Percentiles rank a stretch among this genome's conserved stretches.
These are phyloP conservation scores for Caenorhabditis sp. DNA, from an alignment of 2,888 invertebrate species.

Conservation along the genomic window DNA sequence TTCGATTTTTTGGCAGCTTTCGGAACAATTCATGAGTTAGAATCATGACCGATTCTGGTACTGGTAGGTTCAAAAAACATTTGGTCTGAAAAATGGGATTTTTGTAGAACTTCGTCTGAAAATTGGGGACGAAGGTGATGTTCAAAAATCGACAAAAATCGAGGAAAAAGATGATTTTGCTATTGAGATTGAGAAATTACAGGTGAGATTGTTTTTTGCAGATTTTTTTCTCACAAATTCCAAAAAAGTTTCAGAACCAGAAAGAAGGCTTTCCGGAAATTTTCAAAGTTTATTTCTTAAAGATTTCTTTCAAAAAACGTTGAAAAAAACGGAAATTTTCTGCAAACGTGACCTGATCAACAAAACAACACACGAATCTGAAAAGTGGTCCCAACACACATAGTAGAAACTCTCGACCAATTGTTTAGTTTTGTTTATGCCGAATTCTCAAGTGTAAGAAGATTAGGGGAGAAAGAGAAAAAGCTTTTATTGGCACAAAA, in stretches of 20 bases:
- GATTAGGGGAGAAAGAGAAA: constrained; percentile 26
- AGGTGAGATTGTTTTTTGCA: constrained; percentile 25
- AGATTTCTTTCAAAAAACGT: too few relatives aligned
- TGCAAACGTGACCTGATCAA: too few relatives aligned
- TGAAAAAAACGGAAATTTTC: too few relatives aligned
- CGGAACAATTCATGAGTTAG: background rate
- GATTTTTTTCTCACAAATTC: background rate
- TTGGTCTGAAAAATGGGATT: constrained; percentile 9
- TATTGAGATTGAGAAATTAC: constrained; percentile 36
- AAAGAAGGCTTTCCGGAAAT: background rate
- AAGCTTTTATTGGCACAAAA: constrained; percentile 1
- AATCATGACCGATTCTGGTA: too few relatives aligned
- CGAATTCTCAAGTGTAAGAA: constrained; percentile 11
- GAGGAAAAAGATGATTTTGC: constrained; percentile 38
- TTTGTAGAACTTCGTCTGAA: constrained; percentile 15
- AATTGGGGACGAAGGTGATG: constrained; percentile 12
- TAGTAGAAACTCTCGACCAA: too few relatives aligned
- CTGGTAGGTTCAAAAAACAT: constrained; percentile 3
- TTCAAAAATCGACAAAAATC: background rate
- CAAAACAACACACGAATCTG: too few relatives aligned
- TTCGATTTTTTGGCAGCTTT: constrained; percentile 10
- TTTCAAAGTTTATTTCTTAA: too few relatives aligned
- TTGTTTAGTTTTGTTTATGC: constrained; percentile 37
- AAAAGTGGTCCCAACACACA: too few relatives aligned
- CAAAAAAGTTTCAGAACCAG: background rate